phyloP scores from a whole-genome alignment of 1,140 invertebrate species.

The Bombus pyrosoma region DNA sequence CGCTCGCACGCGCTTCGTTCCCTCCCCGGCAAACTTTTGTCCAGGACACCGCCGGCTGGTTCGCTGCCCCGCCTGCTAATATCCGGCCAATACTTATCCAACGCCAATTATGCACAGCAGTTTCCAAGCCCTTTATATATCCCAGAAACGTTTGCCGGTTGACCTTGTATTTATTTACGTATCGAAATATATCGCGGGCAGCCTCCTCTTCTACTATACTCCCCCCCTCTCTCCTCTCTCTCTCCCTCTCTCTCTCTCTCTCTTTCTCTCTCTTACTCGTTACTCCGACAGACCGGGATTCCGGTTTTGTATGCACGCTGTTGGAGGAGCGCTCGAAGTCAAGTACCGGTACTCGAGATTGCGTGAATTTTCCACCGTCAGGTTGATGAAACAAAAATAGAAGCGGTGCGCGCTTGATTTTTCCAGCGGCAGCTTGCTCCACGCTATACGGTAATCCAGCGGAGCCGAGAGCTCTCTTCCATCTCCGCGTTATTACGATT shows the following conservation, averaged over 20 bases:
- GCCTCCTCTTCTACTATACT: slow-evolving; percentile 4
- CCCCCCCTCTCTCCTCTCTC: background rate
- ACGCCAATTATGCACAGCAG: slow-evolving; percentile 61
- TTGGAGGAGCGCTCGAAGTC: slow-evolving; percentile 57
- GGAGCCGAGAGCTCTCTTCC: too few species aligned
- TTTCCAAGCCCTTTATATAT: slow-evolving; percentile 71
- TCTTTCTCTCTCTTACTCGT: background rate
- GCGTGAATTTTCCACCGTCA: slow-evolving; percentile 59
- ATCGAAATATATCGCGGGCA: slow-evolving; percentile 71
- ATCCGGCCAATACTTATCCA: slow-evolving; percentile 57
- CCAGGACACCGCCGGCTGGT: background rate
- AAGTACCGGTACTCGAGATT: slow-evolving; percentile 64
- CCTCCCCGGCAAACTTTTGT: slow-evolving; percentile 31
- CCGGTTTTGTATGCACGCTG: slow-evolving; percentile 57
- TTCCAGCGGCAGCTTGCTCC: background rate
- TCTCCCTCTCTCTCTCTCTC: background rate
- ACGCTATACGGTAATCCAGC: background rate
- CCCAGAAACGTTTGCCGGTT: slow-evolving; percentile 69
- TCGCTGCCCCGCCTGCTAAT: background rate
- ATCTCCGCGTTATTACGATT: slow-evolving; percentile 29
- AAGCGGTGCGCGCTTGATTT: slow-evolving; percentile 48
- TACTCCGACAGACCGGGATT: slow-evolving; percentile 36
- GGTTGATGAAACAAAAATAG: slow-evolving; percentile 64
- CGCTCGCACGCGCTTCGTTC: slow-evolving; percentile 53
- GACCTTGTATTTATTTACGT: slow-evolving; percentile 80